These are phyloP conservation scores for Aleiodes testaceus DNA, from an alignment of 2,888 invertebrate species.

Conservation along the genomic window DNA sequence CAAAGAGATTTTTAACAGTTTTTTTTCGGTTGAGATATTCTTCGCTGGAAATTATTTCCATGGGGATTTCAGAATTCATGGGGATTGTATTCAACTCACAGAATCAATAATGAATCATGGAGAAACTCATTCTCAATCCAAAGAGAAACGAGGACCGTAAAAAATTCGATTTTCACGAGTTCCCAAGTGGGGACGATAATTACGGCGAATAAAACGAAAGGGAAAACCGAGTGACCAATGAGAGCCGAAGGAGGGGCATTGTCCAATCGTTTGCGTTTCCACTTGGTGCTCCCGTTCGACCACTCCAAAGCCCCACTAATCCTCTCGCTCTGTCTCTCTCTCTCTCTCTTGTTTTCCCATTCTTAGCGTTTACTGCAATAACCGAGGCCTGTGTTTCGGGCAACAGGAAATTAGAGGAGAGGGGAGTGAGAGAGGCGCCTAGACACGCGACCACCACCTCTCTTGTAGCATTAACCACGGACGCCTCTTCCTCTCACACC, in stretches of 20 bases:
- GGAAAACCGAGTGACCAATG: slow-evolving; percentile 58
- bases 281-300: slow-evolving; percentile 44
- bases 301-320: slow-evolving; percentile 36
- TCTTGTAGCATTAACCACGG: slow-evolving; percentile 40
- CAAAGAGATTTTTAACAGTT: slow-evolving; percentile 46
- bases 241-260: slow-evolving; percentile 55
- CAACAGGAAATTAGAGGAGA: neutral
- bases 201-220: slow-evolving; percentile 45
- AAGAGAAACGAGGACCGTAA: too few relatives aligned
- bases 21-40: slow-evolving; percentile 35
- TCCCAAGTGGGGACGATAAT: slow-evolving; percentile 37
- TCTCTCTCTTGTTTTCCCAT: slow-evolving; percentile 7
- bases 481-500: slow-evolving; percentile 46
- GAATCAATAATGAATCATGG: slow-evolving; percentile 11
- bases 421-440: slow-evolving; percentile 21
- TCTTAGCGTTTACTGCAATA: slow-evolving; percentile 5
- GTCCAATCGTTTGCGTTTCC: slow-evolving; percentile 48
- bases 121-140: too few relatives aligned
- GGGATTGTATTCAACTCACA: neutral
- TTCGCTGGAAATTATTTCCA: neutral
- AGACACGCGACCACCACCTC: slow-evolving; percentile 44
- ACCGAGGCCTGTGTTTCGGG: slow-evolving; percentile 4
- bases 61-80: neutral
- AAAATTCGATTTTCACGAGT: neutral
- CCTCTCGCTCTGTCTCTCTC: slow-evolving; percentile 30